Base-by-base conservation (phyloP, 2,888 invertebrate genomes). In the Diaprepes abbreviatus region DNA sequence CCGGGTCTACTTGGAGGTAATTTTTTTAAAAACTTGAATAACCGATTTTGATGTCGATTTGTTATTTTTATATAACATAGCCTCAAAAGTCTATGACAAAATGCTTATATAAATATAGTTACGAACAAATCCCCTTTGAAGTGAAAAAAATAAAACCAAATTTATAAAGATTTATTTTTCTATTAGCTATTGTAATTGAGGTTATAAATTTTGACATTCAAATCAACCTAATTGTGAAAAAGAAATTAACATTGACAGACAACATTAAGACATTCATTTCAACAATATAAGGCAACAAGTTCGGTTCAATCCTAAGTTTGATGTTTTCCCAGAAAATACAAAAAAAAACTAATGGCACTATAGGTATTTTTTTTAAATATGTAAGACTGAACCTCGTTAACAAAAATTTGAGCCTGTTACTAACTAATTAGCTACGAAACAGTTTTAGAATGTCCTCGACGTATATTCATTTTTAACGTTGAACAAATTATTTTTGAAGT, bases 221-320 rank as follows among this genome's bases (percentile, higher is more conserved):
- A 38, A 36, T 59, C 35, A 66, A 58, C 31, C 21, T 48, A 60
- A 48, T 38, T 17, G 21, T 50, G 31, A 60, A 54, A 54, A 40
- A 45, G 35, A 55, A 66, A 58, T 59, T 45, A 60, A 67, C 54
- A 57, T 63, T 43, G 62, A 68, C 63, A 63, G 63, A 67, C 62
- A 68, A 68, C 68, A 68, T 68, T 68, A 62, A 62, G 38, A 63
- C 55, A 68, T 63, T 68, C 55, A 55, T 55, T 68, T 62, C 43
- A 68, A 63, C 57, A 62, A 67, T 33, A 57, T 36, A 52, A 62
- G 60, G 36, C 57, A 68, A 57, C 36, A 55, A 63, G 57, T 19
- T 63, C 2, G 35, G 21, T 68, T 57, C 55, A 67, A 54, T 45
- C 67, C 36, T 21, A 59, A 21, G 1, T 59, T 12, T 38, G 31